Evolutionary conservation across 2,113 vertebrate genomes (phyloP).

Genomic region (Apus apus): DNA sequence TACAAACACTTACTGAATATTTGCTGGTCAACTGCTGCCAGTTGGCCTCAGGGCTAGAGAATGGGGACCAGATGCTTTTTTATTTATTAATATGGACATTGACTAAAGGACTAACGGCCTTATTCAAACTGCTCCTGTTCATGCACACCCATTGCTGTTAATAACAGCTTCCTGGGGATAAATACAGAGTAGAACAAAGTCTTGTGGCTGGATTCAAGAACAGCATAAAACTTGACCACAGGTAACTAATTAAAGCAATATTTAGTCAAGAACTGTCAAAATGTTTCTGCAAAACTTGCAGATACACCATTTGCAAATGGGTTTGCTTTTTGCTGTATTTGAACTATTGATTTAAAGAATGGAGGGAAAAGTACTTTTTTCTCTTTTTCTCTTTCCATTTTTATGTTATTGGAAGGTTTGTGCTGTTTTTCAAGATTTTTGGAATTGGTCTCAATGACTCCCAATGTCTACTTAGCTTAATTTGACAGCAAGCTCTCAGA

Average conservation of each 20-base stretch:
- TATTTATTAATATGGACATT: neutral
- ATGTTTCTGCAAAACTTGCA: neutral
- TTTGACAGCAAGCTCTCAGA: neutral
- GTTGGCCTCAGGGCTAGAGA: neutral
- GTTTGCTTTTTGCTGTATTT: neutral
- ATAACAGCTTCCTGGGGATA: neutral
- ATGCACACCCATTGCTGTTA: neutral
- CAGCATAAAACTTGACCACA: neutral
- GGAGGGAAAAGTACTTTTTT: neutral
- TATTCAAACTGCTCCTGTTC: neutral
- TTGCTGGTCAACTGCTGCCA: neutral
- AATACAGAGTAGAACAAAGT: neutral
- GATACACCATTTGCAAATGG: neutral
- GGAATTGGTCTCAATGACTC: neutral
- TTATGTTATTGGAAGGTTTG: neutral
- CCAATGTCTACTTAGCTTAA: neutral
- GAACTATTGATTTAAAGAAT: neutral
- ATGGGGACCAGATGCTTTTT: neutral
- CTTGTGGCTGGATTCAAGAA: neutral
- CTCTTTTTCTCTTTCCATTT: neutral
- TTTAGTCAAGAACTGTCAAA: neutral
- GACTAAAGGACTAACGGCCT: neutral
- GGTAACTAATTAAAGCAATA: neutral
- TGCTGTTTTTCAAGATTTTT: neutral
- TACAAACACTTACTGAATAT: neutral